Conservation (phyloP, 2,797 vertebrate species). For the Cyprinodon diabolis region DNA sequence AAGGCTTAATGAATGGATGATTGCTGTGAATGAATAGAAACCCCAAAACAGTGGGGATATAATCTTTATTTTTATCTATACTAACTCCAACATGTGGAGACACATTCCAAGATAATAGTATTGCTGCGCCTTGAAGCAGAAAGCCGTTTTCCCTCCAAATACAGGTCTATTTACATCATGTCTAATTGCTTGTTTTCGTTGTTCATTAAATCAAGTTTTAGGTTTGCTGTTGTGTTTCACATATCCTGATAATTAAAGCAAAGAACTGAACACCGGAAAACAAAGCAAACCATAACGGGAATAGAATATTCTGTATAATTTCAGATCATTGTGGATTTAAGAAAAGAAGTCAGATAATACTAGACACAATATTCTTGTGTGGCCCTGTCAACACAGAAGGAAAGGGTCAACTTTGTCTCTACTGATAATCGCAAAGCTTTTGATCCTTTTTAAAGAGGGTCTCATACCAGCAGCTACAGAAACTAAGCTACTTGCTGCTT, state of each 20-base stretch:
- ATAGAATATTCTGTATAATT: neutral
- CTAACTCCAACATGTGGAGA: neutral
- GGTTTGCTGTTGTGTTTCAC: neutral
- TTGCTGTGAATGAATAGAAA: neutral
- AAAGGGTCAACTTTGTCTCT: slow-evolving; percentile 9
- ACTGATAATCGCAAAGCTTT: slow-evolving; percentile 13
- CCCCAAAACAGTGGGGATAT: neutral
- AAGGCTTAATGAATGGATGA: neutral
- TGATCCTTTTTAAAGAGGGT: slow-evolving; percentile 1
- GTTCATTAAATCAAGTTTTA: slow-evolving; percentile 7
- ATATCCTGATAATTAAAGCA: neutral
- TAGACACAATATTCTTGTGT: neutral
- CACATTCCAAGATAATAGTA: neutral
- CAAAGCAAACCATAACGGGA: neutral
- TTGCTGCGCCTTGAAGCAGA: neutral
- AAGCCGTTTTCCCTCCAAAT: neutral
- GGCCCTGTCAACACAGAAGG: neutral
- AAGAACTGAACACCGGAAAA: neutral
- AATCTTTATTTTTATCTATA: neutral
- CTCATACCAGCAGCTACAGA: neutral
- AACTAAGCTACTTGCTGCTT: neutral
- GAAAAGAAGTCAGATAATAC: neutral
- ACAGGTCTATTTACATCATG: neutral
- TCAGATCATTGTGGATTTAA: neutral
- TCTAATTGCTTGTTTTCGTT: neutral